phyloP scores from a whole-genome alignment of 2,888 invertebrate species.

The Hypomecis atomaria region DNA sequence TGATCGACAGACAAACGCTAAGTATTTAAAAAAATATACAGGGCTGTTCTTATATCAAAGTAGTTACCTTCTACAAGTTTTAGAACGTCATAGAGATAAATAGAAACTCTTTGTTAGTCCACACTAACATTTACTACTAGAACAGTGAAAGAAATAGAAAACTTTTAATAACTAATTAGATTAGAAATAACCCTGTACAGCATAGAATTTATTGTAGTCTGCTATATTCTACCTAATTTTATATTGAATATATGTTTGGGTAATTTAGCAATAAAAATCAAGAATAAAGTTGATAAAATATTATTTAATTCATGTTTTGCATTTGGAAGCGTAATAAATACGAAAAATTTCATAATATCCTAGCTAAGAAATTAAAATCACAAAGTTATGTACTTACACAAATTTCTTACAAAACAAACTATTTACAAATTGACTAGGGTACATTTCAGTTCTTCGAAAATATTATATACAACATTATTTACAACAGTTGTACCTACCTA shows the following conservation, averaged over 20 bases:
- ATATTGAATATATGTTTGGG: not conserved
- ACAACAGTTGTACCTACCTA: constrained; percentile 64
- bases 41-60: too few relatives aligned
- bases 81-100: too few relatives aligned
- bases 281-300: constrained; percentile 76
- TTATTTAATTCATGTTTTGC: constrained; percentile 82
- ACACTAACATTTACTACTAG: too few relatives aligned
- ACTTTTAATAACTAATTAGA: too few relatives aligned
- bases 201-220: not conserved
- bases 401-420: constrained; percentile 63
- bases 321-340: constrained; percentile 85
- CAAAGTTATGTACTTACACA: constrained; percentile 77
- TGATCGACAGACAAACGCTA: too few relatives aligned
- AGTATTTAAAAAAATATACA: too few relatives aligned
- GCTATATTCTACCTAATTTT: not conserved
- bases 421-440: constrained; percentile 85
- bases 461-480: constrained; percentile 61
- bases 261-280: constrained; percentile 57
- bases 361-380: constrained; percentile 81
- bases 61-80: too few relatives aligned
- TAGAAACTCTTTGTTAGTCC: too few relatives aligned
- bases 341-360: constrained; percentile 73
- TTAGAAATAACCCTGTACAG: too few relatives aligned
- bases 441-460: constrained; percentile 83
- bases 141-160: too few relatives aligned